Percentiles rank a stretch among this genome's conserved stretches.
Evolutionary conservation across 2,888 invertebrate genomes (phyloP).

Genomic region (Diachrysia chrysitis): DNA sequence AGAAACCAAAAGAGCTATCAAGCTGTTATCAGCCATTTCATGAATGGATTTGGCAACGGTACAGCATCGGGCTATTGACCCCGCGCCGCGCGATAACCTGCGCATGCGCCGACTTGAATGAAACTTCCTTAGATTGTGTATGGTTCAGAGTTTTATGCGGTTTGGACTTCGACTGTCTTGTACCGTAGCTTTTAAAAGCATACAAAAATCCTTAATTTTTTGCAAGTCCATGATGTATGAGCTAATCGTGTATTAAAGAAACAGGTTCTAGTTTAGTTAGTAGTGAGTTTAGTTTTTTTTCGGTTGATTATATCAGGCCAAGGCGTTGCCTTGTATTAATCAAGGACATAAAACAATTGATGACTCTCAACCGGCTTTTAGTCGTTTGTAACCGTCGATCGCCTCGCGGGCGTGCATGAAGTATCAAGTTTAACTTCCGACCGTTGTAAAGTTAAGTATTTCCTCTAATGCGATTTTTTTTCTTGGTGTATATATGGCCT

Average conservation of each 20-base stretch:
- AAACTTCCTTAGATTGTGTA: conserved; percentile 52
- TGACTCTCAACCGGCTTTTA: background rate
- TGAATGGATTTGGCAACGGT: conserved; percentile 66
- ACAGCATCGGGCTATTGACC: conserved; percentile 47
- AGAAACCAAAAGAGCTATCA: conserved; percentile 33
- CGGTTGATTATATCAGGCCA: conserved; percentile 36
- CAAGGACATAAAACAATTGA: conserved; percentile 8
- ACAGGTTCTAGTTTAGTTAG: conserved; percentile 41
- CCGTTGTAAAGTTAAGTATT: background rate
- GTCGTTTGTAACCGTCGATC: background rate
- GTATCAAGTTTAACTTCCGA: background rate
- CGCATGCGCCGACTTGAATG: conserved; percentile 51
- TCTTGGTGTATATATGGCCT: no score
- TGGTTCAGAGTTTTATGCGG: conserved; percentile 11
- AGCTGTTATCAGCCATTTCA: conserved; percentile 54
- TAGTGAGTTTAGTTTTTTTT: no score
- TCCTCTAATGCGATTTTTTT: background rate
- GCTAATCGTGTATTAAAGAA: conserved; percentile 19
- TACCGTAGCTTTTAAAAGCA: background rate
- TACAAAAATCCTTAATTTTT: conserved; percentile 13
- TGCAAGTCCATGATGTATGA: conserved; percentile 13
- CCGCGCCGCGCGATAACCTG: conserved; percentile 61
- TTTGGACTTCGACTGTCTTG: background rate
- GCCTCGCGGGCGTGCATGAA: background rate
- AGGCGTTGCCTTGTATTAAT: conserved; percentile 29